Evolutionary conservation across 2,113 vertebrate species (phyloP).

Genomic region (Muntiacus reevesi): DNA sequence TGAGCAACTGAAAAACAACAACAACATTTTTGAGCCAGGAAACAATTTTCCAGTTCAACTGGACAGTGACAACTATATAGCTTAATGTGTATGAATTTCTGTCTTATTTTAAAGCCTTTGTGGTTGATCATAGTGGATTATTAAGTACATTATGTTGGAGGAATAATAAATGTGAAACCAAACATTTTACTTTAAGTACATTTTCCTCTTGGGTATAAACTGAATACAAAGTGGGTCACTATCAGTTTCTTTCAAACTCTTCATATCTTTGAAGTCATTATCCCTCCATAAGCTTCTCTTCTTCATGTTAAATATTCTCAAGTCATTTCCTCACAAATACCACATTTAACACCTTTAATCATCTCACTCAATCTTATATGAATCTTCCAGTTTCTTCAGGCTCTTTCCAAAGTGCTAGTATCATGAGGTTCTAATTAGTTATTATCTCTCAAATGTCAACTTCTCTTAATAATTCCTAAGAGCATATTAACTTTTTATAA

Average conservation of each 20-base stretch:
- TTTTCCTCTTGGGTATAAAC: background rate
- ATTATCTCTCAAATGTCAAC: conserved; percentile 14
- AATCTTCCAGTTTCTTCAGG: background rate
- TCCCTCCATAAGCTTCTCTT: background rate
- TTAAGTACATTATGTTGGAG: background rate
- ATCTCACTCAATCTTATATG: background rate
- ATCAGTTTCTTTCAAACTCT: background rate
- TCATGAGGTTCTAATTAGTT: background rate
- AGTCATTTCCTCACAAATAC: background rate
- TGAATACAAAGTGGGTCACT: background rate
- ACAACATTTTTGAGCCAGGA: background rate
- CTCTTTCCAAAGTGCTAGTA: conserved; percentile 1
- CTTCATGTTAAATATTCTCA: background rate
- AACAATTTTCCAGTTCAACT: background rate
- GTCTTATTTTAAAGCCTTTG: background rate
- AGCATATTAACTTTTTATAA: background rate
- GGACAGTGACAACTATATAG: background rate
- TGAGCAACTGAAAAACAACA: background rate
- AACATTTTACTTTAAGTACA: background rate
- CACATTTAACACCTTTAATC: background rate
- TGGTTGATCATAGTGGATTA: background rate
- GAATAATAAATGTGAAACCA: background rate
- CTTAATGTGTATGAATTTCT: background rate
- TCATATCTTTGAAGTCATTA: background rate
- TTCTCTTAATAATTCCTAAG: background rate